Percentiles rank a stretch among this genome's conserved stretches.
These are phyloP conservation scores for Atrichornis clamosus DNA, from an alignment of 2,113 vertebrate species.

Conservation along the genomic window DNA sequence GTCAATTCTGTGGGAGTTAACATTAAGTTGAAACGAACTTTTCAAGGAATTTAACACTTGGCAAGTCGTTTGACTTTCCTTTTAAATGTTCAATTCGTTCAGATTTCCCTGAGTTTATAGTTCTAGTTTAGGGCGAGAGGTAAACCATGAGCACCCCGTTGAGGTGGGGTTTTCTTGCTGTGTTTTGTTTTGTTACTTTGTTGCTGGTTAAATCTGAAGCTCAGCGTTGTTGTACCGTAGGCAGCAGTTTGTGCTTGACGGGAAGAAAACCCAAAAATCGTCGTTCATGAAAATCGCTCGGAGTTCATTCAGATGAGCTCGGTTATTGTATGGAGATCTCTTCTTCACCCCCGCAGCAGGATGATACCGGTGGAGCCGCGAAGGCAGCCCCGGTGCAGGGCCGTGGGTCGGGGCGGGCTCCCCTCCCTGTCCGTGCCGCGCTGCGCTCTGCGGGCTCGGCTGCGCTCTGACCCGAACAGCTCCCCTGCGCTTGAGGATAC, in stretches of 20 bases:
- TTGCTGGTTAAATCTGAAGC: neutral
- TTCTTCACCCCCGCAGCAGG: neutral
- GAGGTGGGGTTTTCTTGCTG: neutral
- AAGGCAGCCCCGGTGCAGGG: neutral
- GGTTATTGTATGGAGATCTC: neutral
- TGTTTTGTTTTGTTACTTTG: neutral
- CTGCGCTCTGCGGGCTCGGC: neutral
- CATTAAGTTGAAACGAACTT: neutral
- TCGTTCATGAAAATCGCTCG: neutral
- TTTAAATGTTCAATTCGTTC: neutral
- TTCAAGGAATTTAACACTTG: neutral
- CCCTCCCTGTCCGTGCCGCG: neutral
- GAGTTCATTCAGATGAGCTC: neutral
- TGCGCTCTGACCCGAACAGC: neutral
- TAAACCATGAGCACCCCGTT: neutral
- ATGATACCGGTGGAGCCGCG: fast-evolving
- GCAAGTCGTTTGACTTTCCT: neutral
- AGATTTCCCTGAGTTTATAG: neutral
- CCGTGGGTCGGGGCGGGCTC: too few relatives aligned
- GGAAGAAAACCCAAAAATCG: too few relatives aligned
- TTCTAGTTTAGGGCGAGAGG: neutral
- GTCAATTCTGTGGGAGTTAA: neutral
- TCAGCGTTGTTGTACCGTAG: neutral
- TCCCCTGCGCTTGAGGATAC: fast-evolving
- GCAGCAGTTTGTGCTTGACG: neutral